Conservation (phyloP, 2,888 invertebrate genomes). For the Imbricaverruca yamaguchii region DNA sequence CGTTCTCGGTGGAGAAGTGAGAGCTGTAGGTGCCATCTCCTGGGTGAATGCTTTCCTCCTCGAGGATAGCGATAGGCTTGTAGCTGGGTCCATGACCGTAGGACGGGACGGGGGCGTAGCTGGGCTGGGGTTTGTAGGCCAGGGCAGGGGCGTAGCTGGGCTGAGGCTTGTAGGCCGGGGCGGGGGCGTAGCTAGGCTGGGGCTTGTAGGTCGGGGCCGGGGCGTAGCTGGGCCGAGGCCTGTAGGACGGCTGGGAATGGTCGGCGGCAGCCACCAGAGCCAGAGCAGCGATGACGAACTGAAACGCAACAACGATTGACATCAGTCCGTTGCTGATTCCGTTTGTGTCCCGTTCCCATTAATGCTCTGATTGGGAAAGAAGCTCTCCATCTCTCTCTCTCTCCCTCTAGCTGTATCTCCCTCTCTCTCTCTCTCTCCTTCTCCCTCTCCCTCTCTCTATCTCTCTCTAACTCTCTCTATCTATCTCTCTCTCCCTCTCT, state of each 20-base stretch:
- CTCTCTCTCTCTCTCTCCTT: too few species aligned
- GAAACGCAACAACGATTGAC: background rate
- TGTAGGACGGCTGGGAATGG: background rate
- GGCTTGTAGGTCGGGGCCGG: background rate
- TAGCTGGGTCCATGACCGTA: background rate
- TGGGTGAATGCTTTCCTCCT: background rate
- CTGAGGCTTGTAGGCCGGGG: background rate
- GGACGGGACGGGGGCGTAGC: background rate
- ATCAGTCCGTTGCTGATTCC: too few species aligned
- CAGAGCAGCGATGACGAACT: slow-evolving; percentile 1
- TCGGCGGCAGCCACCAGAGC: slow-evolving; percentile 8
- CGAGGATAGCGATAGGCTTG: slow-evolving; percentile 4
- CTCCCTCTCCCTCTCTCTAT: too few species aligned
- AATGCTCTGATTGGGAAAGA: too few species aligned
- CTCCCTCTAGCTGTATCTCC: too few species aligned
- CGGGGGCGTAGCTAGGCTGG: background rate
- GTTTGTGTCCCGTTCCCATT: too few species aligned
- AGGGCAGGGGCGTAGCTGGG: background rate
- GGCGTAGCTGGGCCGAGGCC: background rate
- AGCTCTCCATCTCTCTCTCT: too few species aligned
- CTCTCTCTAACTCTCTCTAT: too few species aligned
- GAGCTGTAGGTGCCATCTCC: background rate
- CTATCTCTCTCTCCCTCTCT: too few species aligned
- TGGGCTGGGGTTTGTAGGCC: background rate
- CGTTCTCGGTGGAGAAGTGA: background rate